Conservation (phyloP, 2,797 vertebrate species). For the Euphonia xanthogaster region DNA sequence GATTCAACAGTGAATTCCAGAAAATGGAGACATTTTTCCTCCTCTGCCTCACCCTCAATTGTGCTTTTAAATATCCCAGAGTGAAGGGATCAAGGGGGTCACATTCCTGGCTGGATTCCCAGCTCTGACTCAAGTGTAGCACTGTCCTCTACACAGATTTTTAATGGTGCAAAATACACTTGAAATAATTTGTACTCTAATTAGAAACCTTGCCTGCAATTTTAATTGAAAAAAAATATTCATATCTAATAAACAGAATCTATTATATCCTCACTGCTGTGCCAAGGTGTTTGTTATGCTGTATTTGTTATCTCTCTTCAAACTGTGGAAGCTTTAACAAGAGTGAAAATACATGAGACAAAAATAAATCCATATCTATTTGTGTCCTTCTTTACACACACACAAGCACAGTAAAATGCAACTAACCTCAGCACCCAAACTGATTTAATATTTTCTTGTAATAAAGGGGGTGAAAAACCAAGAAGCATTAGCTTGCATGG, state of each 20-base stretch:
- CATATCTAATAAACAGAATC: background rate
- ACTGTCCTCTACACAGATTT: background rate
- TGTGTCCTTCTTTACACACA: background rate
- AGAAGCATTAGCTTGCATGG: background rate
- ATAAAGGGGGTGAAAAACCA: background rate
- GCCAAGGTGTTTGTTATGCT: background rate
- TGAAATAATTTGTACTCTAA: slow-evolving; percentile 46
- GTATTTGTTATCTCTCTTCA: background rate
- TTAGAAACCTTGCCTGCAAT: slow-evolving; percentile 20
- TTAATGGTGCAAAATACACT: background rate
- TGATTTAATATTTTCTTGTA: background rate
- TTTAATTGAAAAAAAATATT: background rate
- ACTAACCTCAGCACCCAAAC: background rate
- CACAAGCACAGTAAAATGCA: background rate
- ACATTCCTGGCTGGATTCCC: slow-evolving; percentile 31
- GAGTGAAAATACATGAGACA: background rate
- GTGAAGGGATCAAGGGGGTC: background rate
- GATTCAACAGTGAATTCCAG: background rate
- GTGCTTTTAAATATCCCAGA: background rate
- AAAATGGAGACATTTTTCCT: slow-evolving; percentile 49
- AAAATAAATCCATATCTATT: background rate
- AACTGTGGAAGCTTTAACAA: background rate
- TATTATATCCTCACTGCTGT: background rate
- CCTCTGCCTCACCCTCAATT: background rate
- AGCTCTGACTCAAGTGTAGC: slow-evolving; percentile 3